Evolutionary conservation across 1,140 invertebrate genomes (phyloP).

Genomic region (Paraescarpia echinospica): DNA sequence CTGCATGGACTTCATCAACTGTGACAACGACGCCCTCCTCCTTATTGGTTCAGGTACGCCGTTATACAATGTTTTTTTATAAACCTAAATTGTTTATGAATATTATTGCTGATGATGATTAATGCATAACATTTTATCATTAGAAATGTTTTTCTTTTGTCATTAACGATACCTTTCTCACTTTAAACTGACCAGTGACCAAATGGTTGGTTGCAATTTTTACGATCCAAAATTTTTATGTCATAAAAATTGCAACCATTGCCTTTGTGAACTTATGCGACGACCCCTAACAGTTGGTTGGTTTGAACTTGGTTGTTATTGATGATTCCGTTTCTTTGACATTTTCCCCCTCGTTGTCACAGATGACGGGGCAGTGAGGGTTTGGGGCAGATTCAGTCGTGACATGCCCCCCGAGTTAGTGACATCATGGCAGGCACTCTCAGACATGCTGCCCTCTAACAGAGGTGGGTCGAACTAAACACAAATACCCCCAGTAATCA

Average conservation of each 20-base stretch:
- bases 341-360: constrained; percentile 41
- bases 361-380: constrained; percentile 76
- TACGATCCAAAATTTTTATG: too few species aligned
- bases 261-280: too few species aligned
- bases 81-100: too few species aligned
- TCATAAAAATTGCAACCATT: too few species aligned
- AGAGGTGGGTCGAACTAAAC: constrained; percentile 42
- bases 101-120: neutral
- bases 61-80: neutral
- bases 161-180: neutral
- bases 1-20: constrained; percentile 84
- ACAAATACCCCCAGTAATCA: neutral
- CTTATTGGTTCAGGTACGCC: constrained; percentile 65
- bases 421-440: constrained; percentile 80
- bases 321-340: constrained; percentile 11
- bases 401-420: constrained; percentile 63
- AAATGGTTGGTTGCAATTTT: too few species aligned
- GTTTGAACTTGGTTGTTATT: neutral
- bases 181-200: too few species aligned
- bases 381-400: constrained; percentile 65
- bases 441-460: constrained; percentile 65
- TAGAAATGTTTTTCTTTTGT: neutral
- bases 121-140: neutral
- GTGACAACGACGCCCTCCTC: constrained; percentile 76
- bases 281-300: neutral